Base-by-base conservation (phyloP, 2,113 vertebrate species). In the Takifugu bimaculatus region DNA sequence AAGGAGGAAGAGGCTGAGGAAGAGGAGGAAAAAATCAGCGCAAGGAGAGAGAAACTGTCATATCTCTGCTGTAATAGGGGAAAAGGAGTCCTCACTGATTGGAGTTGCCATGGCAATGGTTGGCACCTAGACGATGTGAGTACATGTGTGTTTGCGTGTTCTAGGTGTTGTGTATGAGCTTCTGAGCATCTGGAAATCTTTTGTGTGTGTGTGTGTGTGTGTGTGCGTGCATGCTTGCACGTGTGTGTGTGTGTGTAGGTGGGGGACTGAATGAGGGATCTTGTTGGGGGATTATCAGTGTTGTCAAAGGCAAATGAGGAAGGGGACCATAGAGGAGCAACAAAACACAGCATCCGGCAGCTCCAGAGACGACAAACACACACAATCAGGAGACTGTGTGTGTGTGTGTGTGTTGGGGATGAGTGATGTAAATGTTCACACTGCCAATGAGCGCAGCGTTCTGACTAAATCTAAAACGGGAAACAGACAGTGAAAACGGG, bases 51-150 rank as follows among this genome's bases (percentile, higher is more conserved):
- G 66, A 70, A 82, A 75, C 81, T 84, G 81, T 84, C 81, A 85
- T 77, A 68, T 85, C 76, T 63, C 68, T 5, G 20, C 74, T 72
- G 63, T 81, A 81, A 84, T 84, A 58, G 78, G 76, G 72, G 72
- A 77, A 85, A 79, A 52, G 70, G 71, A 79, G 74, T 65, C 75
- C 76, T 76, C 81, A 63, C 73, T 88, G 85, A 87, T 87, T 85
- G 73, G 74, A 84, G 87, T 88, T 84, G 62, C 88, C 82, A 88
- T 85, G 81, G 83, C 60, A 62, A 88, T 76, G 68, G 74, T 44
- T 86, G 85, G 78, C 79, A 82, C 80, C 69, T 67, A 60, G 73
- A 72, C 54, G 51, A 61, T 54, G 50, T 39, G 52, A 57, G 15
- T 72, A 32, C 52, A 27, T 68, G 48, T 54, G 66, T 54, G 55